phyloP scores from a whole-genome alignment of 2,888 invertebrate genomes.

The Chesias legatella region DNA sequence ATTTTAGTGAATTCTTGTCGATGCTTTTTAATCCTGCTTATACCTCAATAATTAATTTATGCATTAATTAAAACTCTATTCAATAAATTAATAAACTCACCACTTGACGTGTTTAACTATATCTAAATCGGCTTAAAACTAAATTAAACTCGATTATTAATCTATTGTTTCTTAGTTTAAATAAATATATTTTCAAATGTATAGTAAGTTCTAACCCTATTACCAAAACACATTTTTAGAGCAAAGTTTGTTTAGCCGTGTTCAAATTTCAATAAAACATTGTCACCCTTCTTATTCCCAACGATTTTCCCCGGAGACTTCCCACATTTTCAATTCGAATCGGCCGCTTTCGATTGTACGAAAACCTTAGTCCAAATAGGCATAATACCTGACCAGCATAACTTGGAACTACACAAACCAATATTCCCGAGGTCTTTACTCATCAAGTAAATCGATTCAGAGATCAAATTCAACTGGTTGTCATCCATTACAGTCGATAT shows the following conservation, averaged over 20 bases:
- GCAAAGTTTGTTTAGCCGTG: conserved; percentile 14
- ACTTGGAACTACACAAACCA: conserved; percentile 25
- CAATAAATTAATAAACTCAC: no score
- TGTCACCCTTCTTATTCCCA: conserved; percentile 33
- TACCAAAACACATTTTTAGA: neutral
- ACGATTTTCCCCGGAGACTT: conserved; percentile 59
- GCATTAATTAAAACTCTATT: no score
- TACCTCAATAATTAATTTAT: no score
- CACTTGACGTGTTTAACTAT: no score
- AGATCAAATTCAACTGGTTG: conserved; percentile 33
- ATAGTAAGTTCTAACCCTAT: neutral
- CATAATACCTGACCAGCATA: conserved; percentile 39
- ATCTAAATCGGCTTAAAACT: no score
- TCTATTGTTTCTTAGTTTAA: no score
- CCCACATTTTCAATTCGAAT: conserved; percentile 70
- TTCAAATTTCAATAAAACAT: conserved; percentile 34
- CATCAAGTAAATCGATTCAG: conserved; percentile 8
- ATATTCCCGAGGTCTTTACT: conserved; percentile 7
- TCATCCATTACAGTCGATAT: conserved; percentile 56
- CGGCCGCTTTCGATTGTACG: conserved; percentile 61
- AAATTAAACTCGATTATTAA: no score
- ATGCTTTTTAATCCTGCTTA: no score
- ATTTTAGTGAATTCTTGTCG: no score
- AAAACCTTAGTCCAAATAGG: conserved; percentile 57
- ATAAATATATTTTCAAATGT: no score